Percentiles rank a stretch among this genome's conserved stretches.
phyloP scores from a whole-genome alignment of 2,113 vertebrate species.

The Thalassoma bifasciatum region DNA sequence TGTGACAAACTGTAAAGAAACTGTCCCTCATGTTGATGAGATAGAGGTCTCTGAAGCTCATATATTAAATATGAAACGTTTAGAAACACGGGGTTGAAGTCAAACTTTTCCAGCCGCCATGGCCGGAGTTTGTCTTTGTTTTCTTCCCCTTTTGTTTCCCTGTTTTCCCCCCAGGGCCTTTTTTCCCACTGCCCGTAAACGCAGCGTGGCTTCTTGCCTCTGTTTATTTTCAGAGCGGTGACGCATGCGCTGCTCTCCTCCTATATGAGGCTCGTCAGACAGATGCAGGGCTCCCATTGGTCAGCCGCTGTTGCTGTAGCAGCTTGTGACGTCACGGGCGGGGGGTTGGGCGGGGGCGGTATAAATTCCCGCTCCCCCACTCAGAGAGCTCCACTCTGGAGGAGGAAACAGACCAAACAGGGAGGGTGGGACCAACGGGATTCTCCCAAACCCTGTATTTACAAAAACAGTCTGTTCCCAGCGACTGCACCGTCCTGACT shows the following conservation, averaged over 20 bases:
- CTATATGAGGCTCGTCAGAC: conserved; percentile 79
- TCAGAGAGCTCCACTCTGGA: conserved; percentile 60
- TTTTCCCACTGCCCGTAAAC: conserved; percentile 46
- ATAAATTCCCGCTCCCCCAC: conserved; percentile 57
- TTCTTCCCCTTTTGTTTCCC: conserved; percentile 10
- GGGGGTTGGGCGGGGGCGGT: conserved; percentile 42
- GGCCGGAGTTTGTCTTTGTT: conserved; percentile 8
- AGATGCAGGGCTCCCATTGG: conserved; percentile 82
- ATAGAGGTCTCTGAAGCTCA: no score
- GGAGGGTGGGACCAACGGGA: conserved; percentile 7
- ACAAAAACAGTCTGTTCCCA: conserved; percentile 71
- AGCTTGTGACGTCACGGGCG: conserved; percentile 57
- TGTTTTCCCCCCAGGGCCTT: fast-evolving
- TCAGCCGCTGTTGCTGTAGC: conserved; percentile 62
- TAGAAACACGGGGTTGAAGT: no score
- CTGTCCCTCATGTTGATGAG: no score
- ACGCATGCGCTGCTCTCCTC: conserved; percentile 82
- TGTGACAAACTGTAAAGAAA: no score
- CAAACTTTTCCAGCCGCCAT: background rate
- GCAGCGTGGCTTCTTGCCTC: conserved; percentile 59
- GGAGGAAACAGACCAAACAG: conserved; percentile 72
- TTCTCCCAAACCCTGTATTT: conserved; percentile 57
- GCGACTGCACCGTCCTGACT: conserved; percentile 59
- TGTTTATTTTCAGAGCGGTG: conserved; percentile 91
- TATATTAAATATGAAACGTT: no score